Conservation (phyloP, 2,797 vertebrate species). For the Sylvilagus floridanus region DNA sequence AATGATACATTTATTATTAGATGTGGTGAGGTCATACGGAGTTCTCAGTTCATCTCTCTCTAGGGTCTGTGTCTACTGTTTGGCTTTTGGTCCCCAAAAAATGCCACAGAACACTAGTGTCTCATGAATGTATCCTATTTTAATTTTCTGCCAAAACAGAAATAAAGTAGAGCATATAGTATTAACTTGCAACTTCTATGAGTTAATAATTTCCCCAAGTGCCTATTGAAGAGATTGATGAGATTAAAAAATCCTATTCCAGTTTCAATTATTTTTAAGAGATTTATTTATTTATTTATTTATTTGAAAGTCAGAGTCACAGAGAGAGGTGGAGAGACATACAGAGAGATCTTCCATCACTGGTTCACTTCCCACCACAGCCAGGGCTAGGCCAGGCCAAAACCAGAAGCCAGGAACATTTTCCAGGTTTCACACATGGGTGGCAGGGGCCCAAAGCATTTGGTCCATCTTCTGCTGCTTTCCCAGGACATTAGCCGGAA, state of each 20-base stretch:
- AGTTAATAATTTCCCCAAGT: neutral
- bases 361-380: too few species aligned
- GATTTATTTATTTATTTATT: too few species aligned
- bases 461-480: too few species aligned
- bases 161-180: neutral
- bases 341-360: too few species aligned
- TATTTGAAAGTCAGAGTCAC: too few species aligned
- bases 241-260: neutral
- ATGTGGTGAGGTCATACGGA: neutral
- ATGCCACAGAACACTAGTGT: neutral
- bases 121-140: neutral
- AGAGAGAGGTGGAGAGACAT: too few species aligned
- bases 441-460: too few species aligned
- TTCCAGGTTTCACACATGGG: too few species aligned
- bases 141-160: conserved; percentile 31
- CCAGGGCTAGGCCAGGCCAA: too few species aligned
- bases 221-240: neutral
- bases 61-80: neutral
- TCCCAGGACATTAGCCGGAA: too few species aligned
- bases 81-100: neutral
- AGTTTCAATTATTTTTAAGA: too few species aligned
- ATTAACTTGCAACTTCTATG: neutral
- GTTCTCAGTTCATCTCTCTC: neutral
- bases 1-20: neutral
- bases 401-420: too few species aligned